Base-by-base conservation (phyloP, 2,888 invertebrate species). In the Eumerus sabulonum region DNA sequence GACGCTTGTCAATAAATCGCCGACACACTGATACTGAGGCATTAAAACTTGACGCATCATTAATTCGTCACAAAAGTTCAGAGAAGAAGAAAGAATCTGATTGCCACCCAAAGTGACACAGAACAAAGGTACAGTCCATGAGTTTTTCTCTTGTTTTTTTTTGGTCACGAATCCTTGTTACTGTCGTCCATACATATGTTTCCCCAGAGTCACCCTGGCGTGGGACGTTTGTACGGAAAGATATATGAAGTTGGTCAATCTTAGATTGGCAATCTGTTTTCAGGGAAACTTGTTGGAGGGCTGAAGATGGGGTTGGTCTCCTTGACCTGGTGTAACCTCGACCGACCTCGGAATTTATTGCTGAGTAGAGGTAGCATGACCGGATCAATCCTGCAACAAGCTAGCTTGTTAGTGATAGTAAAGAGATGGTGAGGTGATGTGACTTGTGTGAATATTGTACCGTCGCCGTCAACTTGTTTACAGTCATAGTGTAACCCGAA, bases 11-110 rank as follows among this genome's bases (percentile, higher is more conserved):
- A 70, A 77, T 77, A 76, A 72, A 67, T 36, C 13, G 36, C 38
- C n/a, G 51, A 50, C 35, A 50, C 35, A 44, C 44, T 56, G 56
- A 62, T 62, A 44, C 48, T 40, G 14, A 53, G 42, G 19, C 48
- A 59, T 68, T 42, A 68, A 57, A 68, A 68, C 56, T 59, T 57
- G 14, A 38, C 44, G 54, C 63, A 79, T 79, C 77, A 79, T 73
- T 79, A 74, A 73, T 79, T 64, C 73, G 48, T 73, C 68, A 79
- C n/a, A n/a, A n/a, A n/a, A n/a, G n/a, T n/a, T n/a, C n/a, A n/a
- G n/a, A n/a, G n/a, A n/a, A n/a, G n/a, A 27, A 27, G 27, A 27
- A 27, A 27, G 27, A 27, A 67, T 16, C 53, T 51, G 45, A 64
- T 77, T 77, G 77, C 67, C 42, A 57, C 42, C 56, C 36, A 36